Base-by-base conservation (phyloP, 2,888 invertebrate genomes). In the Caenorhabditis plicata region DNA sequence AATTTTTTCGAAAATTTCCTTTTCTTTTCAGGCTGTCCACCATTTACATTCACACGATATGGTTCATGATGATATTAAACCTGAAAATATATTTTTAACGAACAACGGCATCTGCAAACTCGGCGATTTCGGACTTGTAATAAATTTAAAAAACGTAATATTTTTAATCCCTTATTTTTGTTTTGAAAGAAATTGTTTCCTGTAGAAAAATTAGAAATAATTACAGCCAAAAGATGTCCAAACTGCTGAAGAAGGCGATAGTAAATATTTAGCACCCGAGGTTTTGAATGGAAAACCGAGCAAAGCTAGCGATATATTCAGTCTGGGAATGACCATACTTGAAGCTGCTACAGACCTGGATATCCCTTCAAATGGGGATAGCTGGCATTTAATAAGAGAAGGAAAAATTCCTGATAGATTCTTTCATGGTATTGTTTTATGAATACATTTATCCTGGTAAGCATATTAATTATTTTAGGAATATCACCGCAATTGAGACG, bases 61-160 rank as follows among this genome's bases (percentile, higher is more conserved):
- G 29, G 84, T 89, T 29, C 89, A 89, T 79, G 84, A 89, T 81
- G 89, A 89, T 82, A 87, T 90, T 31, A 89, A 90, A 81, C 87
- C 89, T 38, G 89, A 88, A 45, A 89, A 90, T 81, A 88, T 90
- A 43, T 86, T 89, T 74, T 85, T 89, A 51, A 85, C 86, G 44
- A 84, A 85, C 56, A 85, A 87, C 73, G 86, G 86, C 22, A 78
- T 83, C 15, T 89, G 87, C 80, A 89, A 90, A 80, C 82, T 90
- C 3, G 87, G 87, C 32, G 89, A 90, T 82, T 89, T 90, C 81
- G 89, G 89, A 11, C 83, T 89, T 13, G 86, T 88, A 13, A 83
- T 87, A 22, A 87, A 88, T 80, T 77, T 88, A 26, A 85, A 85
- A 49, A 76, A 69, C 36, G 76, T 73, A 32, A 45, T 60, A 81